Conservation (phyloP, 1,140 invertebrate genomes). For the Leucophenga varia region DNA sequence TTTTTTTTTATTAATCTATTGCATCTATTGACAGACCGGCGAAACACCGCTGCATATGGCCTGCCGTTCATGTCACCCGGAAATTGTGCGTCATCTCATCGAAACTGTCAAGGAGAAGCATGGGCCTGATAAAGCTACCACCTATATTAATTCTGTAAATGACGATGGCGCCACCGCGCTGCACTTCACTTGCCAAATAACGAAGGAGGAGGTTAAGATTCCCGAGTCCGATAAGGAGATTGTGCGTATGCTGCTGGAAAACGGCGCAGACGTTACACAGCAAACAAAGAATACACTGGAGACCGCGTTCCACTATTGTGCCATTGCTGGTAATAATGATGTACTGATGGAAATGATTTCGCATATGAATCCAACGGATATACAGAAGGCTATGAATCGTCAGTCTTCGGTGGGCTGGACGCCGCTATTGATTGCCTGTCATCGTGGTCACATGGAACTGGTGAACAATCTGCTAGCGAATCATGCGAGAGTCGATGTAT, state of each 20-base stretch:
- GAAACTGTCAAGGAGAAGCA: conserved; percentile 78
- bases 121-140: conserved; percentile 68
- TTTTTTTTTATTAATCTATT: conserved; percentile 1
- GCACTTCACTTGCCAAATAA: conserved; percentile 84
- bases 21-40: conserved; percentile 69
- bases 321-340: conserved; percentile 92
- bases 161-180: conserved; percentile 91
- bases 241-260: conserved; percentile 82
- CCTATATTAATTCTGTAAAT: conserved; percentile 79
- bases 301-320: conserved; percentile 94
- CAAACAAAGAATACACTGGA: conserved; percentile 85
- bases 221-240: conserved; percentile 88
- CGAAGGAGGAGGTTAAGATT: conserved; percentile 71
- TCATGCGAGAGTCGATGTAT: conserved; percentile 97
- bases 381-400: conserved; percentile 91
- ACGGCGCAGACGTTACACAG: conserved; percentile 83
- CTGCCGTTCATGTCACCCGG: conserved; percentile 79
- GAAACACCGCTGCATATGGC: conserved; percentile 94
- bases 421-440: conserved; percentile 88
- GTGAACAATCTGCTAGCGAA: conserved; percentile 84
- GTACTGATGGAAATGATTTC: conserved; percentile 91
- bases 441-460: conserved; percentile 77
- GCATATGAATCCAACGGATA: conserved; percentile 80
- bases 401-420: conserved; percentile 94
- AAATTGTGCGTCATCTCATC: conserved; percentile 82